Evolutionary conservation across 1,140 invertebrate genomes (phyloP).

Genomic region (Drosophila subobscura): DNA sequence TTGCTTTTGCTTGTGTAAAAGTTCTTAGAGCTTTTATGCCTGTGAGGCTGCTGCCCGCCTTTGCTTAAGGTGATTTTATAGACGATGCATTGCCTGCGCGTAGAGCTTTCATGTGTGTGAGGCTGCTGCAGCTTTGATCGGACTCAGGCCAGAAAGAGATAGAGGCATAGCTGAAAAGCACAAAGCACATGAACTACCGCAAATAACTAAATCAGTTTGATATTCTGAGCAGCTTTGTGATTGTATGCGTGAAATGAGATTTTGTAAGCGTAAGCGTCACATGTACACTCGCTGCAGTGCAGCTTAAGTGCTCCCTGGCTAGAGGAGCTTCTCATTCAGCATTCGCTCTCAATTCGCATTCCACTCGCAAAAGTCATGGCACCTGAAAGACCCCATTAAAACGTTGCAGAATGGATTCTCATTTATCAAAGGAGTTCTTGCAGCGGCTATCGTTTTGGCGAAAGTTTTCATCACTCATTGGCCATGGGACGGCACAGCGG

Average conservation of each 20-base stretch:
- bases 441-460: conserved; percentile 39
- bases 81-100: too few relatives aligned
- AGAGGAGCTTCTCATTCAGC: background rate
- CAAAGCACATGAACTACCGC: too few relatives aligned
- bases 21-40: background rate
- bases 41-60: too few relatives aligned
- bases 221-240: too few relatives aligned
- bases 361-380: background rate
- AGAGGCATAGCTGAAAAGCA: too few relatives aligned
- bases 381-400: background rate
- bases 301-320: conserved; percentile 9
- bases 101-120: too few relatives aligned
- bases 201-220: too few relatives aligned
- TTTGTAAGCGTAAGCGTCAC: too few relatives aligned
- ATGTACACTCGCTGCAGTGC: too few relatives aligned
- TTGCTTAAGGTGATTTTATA: too few relatives aligned
- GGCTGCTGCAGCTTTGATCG: too few relatives aligned
- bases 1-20: conserved; percentile 25
- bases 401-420: background rate
- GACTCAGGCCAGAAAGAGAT: background rate
- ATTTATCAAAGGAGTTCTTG: conserved; percentile 14
- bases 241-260: too few relatives aligned
- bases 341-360: background rate
- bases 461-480: conserved; percentile 44
- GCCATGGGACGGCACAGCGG: conserved; percentile 24